phyloP scores from a whole-genome alignment of 2,888 invertebrate genomes.

The Alloscopus bannaensis region DNA sequence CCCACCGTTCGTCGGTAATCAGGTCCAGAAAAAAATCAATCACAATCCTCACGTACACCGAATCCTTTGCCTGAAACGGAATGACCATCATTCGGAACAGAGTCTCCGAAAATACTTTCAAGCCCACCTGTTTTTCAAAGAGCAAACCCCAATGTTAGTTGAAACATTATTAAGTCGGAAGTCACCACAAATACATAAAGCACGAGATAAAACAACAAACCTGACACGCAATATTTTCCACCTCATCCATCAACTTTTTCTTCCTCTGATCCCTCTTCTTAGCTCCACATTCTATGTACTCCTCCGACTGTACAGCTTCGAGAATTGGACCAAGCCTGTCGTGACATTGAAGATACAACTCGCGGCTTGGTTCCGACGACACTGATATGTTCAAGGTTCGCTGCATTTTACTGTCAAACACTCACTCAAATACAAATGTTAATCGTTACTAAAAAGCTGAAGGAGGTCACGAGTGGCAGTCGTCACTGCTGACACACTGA shows the following conservation, averaged over 20 bases:
- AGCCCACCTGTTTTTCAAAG: constrained; percentile 39
- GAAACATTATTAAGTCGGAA: background rate
- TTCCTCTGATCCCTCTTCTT: background rate
- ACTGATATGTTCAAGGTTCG: constrained; percentile 18
- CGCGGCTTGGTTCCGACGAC: background rate
- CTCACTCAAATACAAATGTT: background rate
- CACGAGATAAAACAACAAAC: background rate
- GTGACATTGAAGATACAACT: constrained; percentile 12
- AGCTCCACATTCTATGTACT: background rate
- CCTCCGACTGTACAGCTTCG: constrained; percentile 21
- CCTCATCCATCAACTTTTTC: constrained; percentile 25
- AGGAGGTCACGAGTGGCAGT: no score
- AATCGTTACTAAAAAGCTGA: no score
- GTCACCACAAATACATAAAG: background rate
- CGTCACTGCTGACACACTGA: no score
- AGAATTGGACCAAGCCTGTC: constrained; percentile 13
- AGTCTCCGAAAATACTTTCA: constrained; percentile 29
- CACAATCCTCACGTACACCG: constrained; percentile 1
- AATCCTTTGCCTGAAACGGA: constrained; percentile 37
- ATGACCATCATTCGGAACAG: constrained; percentile 49
- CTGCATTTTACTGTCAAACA: constrained; percentile 19
- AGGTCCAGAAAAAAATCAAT: constrained; percentile 39
- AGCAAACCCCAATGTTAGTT: background rate
- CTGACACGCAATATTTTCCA: background rate
- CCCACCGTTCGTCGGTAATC: constrained; percentile 33